These are phyloP conservation scores for Petrophora chlorosata DNA, from an alignment of 2,888 invertebrate genomes.

Conservation along the genomic window DNA sequence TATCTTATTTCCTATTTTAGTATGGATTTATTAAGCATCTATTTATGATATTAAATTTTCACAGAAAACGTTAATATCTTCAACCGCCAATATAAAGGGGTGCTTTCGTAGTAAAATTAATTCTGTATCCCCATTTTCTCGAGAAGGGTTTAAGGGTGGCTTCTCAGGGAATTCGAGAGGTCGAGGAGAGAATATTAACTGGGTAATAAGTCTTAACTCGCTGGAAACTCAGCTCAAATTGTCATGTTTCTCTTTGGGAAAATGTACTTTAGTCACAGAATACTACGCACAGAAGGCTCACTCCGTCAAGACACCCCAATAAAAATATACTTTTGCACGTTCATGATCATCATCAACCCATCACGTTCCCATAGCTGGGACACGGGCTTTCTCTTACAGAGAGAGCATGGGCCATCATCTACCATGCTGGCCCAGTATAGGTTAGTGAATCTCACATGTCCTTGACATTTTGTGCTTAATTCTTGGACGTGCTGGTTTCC, in stretches of 20 bases:
- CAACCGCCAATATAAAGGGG: constrained; percentile 2
- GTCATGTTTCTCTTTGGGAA: constrained; percentile 12
- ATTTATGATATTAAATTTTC: neutral
- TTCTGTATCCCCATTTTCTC: constrained; percentile 17
- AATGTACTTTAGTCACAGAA: neutral
- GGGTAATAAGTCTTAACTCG: constrained; percentile 14
- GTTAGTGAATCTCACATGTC: too few species aligned
- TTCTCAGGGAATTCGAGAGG: constrained; percentile 10
- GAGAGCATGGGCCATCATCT: too few species aligned
- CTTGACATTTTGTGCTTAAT: too few species aligned
- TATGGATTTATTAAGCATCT: too few species aligned
- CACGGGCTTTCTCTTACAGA: too few species aligned
- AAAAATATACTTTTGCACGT: too few species aligned
- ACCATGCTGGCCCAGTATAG: too few species aligned
- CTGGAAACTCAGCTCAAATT: constrained; percentile 14
- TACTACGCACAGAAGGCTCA: neutral
- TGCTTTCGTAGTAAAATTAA: constrained; percentile 15
- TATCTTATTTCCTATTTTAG: too few species aligned
- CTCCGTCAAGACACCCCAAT: too few species aligned
- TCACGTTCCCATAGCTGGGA: too few species aligned
- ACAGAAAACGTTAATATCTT: constrained; percentile 5
- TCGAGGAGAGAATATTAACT: constrained; percentile 16
- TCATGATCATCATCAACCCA: too few species aligned
- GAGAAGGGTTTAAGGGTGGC: constrained; percentile 14
- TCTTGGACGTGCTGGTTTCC: too few species aligned